Base-by-base conservation (phyloP, 1,140 invertebrate species). In the Patella vulgata region DNA sequence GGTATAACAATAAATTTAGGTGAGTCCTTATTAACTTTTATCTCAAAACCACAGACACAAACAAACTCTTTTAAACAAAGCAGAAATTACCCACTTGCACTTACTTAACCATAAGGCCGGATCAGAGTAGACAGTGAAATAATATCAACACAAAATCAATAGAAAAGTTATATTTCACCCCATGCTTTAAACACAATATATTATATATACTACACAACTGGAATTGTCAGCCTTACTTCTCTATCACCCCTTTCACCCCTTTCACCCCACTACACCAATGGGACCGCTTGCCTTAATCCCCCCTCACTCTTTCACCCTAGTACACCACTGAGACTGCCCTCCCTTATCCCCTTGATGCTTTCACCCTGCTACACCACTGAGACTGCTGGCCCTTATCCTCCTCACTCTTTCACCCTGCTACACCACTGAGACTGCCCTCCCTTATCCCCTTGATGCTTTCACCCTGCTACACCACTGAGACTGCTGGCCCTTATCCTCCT, bases 1-100 rank as follows among this genome's bases (percentile, higher is more conserved):
- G 91, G 91, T 92, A 90, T 84, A 88, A 90, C 56, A 92, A 93
- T 73, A 89, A 76, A 36, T 82, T 79, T 68, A 77, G 77, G 82
- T 84, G 57, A 72, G 70, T 62, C 1, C 3, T 36, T 36, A 14
- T 36, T 36, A 8, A 36, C 14, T 8, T 36, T 36, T 5, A 36
- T 5, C 5, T 36, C 5, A 36, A 36, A 14, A 14, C 33, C 33
- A n/a, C n/a, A n/a, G n/a, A n/a, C n/a, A n/a, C n/a, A n/a, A n/a
- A n/a, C n/a, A n/a, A n/a, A n/a, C n/a, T n/a, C n/a, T n/a, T n/a
- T n/a, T n/a, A n/a, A n/a, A n/a, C n/a, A n/a, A n/a, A n/a, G n/a
- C n/a, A n/a, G n/a, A n/a, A n/a, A n/a, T n/a, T n/a, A n/a, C n/a
- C n/a, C n/a, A n/a, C n/a, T n/a, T n/a, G n/a, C n/a, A n/a, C n/a